These are phyloP conservation scores for Urocynchramus pylzowi DNA, from an alignment of 2,113 vertebrate genomes.

Conservation along the genomic window DNA sequence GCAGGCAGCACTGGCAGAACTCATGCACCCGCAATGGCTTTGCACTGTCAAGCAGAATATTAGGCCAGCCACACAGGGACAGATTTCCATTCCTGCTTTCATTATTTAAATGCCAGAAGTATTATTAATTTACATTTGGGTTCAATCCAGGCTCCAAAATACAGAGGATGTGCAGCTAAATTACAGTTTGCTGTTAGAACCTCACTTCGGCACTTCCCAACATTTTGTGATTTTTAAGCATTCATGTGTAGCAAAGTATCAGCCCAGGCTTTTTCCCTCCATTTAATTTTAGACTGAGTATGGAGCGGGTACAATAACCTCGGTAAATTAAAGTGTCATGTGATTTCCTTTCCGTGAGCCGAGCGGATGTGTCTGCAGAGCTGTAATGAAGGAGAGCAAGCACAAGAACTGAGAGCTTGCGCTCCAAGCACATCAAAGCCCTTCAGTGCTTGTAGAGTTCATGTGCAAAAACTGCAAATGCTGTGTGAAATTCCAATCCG, in stretches of 20 bases:
- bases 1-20: background rate
- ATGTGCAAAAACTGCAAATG: background rate
- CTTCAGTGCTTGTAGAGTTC: background rate
- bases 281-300: slow-evolving; percentile 9
- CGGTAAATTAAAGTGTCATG: slow-evolving; percentile 15
- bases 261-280: background rate
- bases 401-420: background rate
- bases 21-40: background rate
- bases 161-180: background rate
- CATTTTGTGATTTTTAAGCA: background rate
- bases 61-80: background rate
- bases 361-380: background rate
- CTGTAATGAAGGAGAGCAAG: background rate
- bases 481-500: background rate
- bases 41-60: background rate
- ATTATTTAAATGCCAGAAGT: background rate
- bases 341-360: background rate
- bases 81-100: background rate
- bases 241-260: background rate
- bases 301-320: slow-evolving; percentile 14
- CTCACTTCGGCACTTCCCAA: background rate
- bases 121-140: background rate
- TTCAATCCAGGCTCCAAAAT: background rate
- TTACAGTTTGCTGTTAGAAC: background rate
- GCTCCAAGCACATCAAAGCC: background rate